Evolutionary conservation across 2,888 invertebrate species (phyloP).

Genomic region (Drosophila ezoana): DNA sequence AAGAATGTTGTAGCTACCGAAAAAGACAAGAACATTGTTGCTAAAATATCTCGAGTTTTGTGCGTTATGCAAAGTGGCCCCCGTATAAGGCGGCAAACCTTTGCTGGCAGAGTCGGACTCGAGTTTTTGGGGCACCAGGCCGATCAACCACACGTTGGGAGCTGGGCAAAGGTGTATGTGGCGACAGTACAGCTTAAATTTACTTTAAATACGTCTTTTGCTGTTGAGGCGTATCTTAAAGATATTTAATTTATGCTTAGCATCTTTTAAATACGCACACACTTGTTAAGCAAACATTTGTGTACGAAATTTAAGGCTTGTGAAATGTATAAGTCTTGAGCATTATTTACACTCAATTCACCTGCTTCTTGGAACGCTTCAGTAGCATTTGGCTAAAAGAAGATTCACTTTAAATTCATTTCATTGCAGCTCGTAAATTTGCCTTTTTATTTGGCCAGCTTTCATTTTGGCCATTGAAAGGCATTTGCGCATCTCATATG

Average conservation of each 20-base stretch:
- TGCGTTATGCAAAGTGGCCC: constrained; percentile 36
- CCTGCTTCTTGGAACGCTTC: constrained; percentile 25
- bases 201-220: constrained; percentile 20
- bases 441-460: constrained; percentile 22
- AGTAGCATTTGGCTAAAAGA: constrained; percentile 16
- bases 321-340: constrained; percentile 33
- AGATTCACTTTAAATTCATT: constrained; percentile 42
- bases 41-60: constrained; percentile 44
- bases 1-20: constrained; percentile 42
- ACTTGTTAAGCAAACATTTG: constrained; percentile 22
- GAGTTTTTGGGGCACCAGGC: neutral
- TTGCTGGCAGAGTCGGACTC: neutral
- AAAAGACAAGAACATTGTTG: constrained; percentile 57
- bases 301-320: constrained; percentile 27
- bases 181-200: constrained; percentile 40
- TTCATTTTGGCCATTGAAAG: constrained; percentile 13
- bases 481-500: constrained; percentile 23
- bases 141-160: constrained; percentile 30
- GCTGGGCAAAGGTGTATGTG: constrained; percentile 7
- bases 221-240: constrained; percentile 12
- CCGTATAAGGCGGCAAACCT: constrained; percentile 9
- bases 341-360: constrained; percentile 67
- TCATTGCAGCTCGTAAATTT: constrained; percentile 50
- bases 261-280: neutral
- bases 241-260: constrained; percentile 31